Evolutionary conservation across 2,888 invertebrate genomes (phyloP).

Genomic region (Campoletis raptor): DNA sequence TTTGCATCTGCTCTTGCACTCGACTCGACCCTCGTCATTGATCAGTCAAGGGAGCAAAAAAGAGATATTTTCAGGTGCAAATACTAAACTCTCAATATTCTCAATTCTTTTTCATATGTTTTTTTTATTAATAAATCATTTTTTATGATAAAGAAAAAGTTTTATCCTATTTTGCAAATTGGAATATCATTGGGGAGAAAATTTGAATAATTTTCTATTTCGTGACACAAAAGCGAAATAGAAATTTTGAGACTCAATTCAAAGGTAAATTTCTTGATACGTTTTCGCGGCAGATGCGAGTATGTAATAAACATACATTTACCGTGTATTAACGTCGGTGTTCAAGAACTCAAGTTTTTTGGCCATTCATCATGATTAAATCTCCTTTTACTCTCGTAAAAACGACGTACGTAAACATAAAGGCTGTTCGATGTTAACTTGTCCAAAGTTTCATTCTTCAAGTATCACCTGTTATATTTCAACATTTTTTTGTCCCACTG

Average conservation of each 20-base stretch:
- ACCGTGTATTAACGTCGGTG: slow-evolving; percentile 38
- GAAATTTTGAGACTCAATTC: slow-evolving; percentile 7
- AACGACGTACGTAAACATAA: slow-evolving; percentile 4
- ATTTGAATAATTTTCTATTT: slow-evolving; percentile 1
- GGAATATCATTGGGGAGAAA: background rate
- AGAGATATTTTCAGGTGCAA: slow-evolving; percentile 31
- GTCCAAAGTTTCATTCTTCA: background rate
- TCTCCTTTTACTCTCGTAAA: slow-evolving; percentile 47
- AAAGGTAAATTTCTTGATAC: slow-evolving; percentile 21
- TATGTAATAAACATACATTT: slow-evolving; percentile 15
- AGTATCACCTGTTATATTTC: background rate
- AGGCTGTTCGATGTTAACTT: background rate
- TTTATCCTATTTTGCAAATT: background rate
- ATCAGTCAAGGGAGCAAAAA: background rate
- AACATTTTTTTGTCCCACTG: no score
- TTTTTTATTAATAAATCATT: background rate
- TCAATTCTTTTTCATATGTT: background rate
- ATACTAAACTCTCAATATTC: background rate
- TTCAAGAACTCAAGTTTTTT: slow-evolving; percentile 35
- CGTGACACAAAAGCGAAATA: slow-evolving; percentile 6
- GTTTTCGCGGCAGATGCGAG: slow-evolving; percentile 34
- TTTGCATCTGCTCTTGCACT: slow-evolving; percentile 29
- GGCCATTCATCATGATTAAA: slow-evolving; percentile 58
- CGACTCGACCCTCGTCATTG: slow-evolving; percentile 26
- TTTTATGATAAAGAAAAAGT: background rate